Percentiles rank a stretch among this genome's conserved stretches.
Conservation (phyloP, 2,797 vertebrate species). For the Nasua narica region DNA sequence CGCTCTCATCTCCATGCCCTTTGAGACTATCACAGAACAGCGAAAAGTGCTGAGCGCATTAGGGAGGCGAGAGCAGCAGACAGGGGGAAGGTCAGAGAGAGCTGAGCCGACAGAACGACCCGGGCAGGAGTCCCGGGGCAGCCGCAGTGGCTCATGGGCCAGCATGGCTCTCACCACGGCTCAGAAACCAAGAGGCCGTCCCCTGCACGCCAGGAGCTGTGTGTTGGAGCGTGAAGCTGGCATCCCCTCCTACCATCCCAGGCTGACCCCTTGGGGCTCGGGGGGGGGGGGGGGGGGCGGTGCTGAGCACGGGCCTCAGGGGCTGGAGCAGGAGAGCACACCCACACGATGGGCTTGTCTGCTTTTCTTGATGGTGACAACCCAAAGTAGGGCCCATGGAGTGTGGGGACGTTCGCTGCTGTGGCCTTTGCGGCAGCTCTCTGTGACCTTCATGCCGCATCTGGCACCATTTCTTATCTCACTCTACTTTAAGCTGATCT, state of each 20-base stretch:
- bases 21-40: constrained; percentile 78
- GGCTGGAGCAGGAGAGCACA: neutral
- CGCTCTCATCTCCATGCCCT: constrained; percentile 73
- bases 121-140: neutral
- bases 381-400: neutral
- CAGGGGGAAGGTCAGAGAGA: constrained; percentile 67
- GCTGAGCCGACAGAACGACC: constrained; percentile 48
- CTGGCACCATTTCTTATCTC: neutral
- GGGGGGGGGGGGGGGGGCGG: fast-evolving
- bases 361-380: neutral
- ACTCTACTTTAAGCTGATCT: neutral
- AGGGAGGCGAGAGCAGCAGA: constrained; percentile 30
- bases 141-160: neutral
- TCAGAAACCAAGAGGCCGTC: neutral
- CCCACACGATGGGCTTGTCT: neutral
- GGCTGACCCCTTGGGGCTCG: neutral
- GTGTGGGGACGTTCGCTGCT: neutral
- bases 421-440: neutral
- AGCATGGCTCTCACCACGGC: neutral
- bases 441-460: neutral
- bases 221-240: fast-evolving
- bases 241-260: neutral
- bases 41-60: constrained; percentile 74
- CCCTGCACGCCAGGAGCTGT: neutral
- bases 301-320: neutral